A percentile compares a stretch with the other conserved stretches of the same genome.
Evolutionary conservation across 2,888 invertebrate species (phyloP).

Genomic region (Scaptomyza cyrtandrae): DNA sequence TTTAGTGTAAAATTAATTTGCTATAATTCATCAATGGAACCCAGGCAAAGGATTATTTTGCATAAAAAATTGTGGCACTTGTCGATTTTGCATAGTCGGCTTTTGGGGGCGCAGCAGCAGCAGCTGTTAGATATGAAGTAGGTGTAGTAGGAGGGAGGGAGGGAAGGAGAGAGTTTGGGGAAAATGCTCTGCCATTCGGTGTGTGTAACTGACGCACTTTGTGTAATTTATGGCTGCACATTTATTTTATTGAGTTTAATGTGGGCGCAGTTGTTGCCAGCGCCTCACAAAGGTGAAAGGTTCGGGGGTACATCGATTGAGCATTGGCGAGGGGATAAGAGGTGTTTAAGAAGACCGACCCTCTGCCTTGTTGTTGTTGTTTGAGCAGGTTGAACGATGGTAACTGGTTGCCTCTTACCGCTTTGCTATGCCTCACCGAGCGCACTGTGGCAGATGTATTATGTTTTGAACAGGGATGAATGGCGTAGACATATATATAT

Average conservation of each 20-base stretch:
- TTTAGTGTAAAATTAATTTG: constrained; percentile 81
- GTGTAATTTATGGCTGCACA: constrained; percentile 71
- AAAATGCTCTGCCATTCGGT: constrained; percentile 26
- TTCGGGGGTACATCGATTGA: constrained; percentile 12
- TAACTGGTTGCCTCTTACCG: constrained; percentile 43
- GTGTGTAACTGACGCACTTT: constrained; percentile 71
- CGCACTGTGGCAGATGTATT: constrained; percentile 50
- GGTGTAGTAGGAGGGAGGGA: not conserved
- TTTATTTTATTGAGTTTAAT: constrained; percentile 78
- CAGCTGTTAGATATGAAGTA: constrained; percentile 19
- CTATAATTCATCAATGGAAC: constrained; percentile 82
- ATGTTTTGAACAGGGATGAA: constrained; percentile 33
- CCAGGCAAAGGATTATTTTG: constrained; percentile 66
- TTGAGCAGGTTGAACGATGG: constrained; percentile 42
- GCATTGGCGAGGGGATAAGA: constrained; percentile 1
- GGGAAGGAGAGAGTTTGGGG: not conserved
- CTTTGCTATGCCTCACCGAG: constrained; percentile 56
- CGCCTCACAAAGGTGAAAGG: constrained; percentile 56
- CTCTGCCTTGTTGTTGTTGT: not conserved
- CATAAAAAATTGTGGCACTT: constrained; percentile 74
- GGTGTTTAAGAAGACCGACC: too few species aligned
- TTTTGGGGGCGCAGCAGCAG: constrained; percentile 32
- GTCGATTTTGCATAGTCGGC: constrained; percentile 68
- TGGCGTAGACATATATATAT: not conserved
- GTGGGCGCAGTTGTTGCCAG: constrained; percentile 64